Conservation (phyloP, 2,888 invertebrate genomes). For the Latrodectus hesperus region DNA sequence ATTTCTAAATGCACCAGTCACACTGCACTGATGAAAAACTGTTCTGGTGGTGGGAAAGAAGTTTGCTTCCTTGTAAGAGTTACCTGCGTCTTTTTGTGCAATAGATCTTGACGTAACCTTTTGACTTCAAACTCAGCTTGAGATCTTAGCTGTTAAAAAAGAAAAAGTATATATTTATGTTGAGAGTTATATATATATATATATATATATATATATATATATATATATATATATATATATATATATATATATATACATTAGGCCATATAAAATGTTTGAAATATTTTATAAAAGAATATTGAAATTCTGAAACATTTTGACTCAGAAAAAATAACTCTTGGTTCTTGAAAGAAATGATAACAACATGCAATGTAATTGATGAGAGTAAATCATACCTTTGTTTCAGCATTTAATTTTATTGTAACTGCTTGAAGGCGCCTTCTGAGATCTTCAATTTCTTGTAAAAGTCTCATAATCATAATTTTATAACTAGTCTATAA, state of each 20-base stretch:
- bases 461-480: constrained; percentile 73
- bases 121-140: constrained; percentile 77
- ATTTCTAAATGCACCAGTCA: constrained; percentile 2
- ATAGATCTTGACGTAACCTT: constrained; percentile 76
- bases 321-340: too few species aligned
- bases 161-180: not conserved
- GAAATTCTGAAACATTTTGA: too few species aligned
- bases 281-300: too few species aligned
- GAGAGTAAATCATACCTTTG: constrained; percentile 74
- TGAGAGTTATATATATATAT: not conserved
- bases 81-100: constrained; percentile 77
- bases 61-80: constrained; percentile 75
- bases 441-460: constrained; percentile 75
- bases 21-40: constrained; percentile 65
- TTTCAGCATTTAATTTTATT: constrained; percentile 76
- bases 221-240: too few species aligned
- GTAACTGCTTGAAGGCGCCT: constrained; percentile 75
- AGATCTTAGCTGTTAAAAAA: constrained; percentile 76
- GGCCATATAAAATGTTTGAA: too few species aligned
- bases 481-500: constrained; percentile 68
- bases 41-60: constrained; percentile 49
- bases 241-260: too few species aligned
- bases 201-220: too few species aligned
- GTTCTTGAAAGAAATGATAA: too few species aligned
- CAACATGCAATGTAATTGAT: too few species aligned